A percentile compares a stretch with the other conserved stretches of the same genome.
These are phyloP conservation scores for Diabrotica balteata DNA, from an alignment of 2,888 invertebrate species.

Conservation along the genomic window DNA sequence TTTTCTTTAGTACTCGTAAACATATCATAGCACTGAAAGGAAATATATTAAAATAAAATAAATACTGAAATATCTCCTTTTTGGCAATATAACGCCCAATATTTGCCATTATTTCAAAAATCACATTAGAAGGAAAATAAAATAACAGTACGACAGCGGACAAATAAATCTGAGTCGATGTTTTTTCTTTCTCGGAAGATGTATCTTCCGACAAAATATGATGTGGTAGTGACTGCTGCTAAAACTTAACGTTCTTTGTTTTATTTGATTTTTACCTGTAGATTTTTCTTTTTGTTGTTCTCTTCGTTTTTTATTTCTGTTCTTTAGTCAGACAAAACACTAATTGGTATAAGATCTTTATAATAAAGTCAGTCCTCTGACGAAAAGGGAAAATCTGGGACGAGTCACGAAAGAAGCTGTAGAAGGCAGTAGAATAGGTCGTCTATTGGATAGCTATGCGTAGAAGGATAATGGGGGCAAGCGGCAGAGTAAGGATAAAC, in stretches of 20 bases:
- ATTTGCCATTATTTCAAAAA: conserved; percentile 14
- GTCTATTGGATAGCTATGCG: no score
- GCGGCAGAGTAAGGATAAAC: no score
- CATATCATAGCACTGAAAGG: not conserved
- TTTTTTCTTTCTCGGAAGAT: conserved; percentile 6
- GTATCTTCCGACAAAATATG: conserved; percentile 14
- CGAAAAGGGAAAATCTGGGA: no score
- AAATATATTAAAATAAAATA: conserved; percentile 1
- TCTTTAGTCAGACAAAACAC: no score
- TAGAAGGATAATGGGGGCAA: no score
- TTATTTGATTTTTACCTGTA: not conserved
- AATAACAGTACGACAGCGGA: conserved; percentile 11
- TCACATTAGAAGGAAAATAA: conserved; percentile 8
- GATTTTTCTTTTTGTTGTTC: not conserved
- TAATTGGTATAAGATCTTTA: no score
- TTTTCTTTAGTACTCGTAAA: not conserved
- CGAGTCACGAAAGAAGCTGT: no score
- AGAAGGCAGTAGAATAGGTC: no score
- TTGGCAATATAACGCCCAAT: conserved; percentile 7
- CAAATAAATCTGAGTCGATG: conserved; percentile 19
- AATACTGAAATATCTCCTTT: not conserved
- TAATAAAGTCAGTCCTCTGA: no score
- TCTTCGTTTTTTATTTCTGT: not conserved
- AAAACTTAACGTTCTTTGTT: not conserved
- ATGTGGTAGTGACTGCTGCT: conserved; percentile 9